Base-by-base conservation (phyloP, 2,797 vertebrate species). In the Rhynchotus rufescens region DNA sequence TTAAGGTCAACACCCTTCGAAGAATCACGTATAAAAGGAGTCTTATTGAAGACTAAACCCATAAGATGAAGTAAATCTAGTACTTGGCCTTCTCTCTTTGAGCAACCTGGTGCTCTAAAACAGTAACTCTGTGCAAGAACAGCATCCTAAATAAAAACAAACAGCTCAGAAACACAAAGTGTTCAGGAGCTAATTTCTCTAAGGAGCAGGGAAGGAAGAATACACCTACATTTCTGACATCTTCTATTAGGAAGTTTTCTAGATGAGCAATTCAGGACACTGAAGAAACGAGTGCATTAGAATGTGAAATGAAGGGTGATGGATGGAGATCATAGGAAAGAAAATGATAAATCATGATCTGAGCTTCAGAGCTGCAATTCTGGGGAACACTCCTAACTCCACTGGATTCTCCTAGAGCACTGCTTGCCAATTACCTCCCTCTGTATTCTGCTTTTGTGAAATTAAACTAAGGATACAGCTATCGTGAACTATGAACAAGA, bases 271-370 rank as follows among this genome's bases (percentile, higher is more conserved):
- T 92, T 93, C 80, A 80, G 22, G 92, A 94, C 82, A 89, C 82
- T 77, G 88, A 95, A 94, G 74, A 95, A 96, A 86, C 0, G 64
- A 90, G 92, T 90, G 78, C 86, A 94, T 94, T 87, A 94, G 88
- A 92, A 95, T 89, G 92, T 89, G 94, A 96, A 96, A 93, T 89
- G 94, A 94, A 94, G 82, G 93, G 80, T 73, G 54, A 94, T 95
- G 82, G 94, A 94, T 90, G 90, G 88, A 94, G 80, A 90, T 57
- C 0, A 0, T 32, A 84, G 84, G 56, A 83, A 92, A 94, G 80
- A 95, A 88, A 93, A 94, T 47, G 52, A 94, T 89, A 90, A 94
- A 94, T 92, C 73, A 52, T 57, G 56, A 85, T 92, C 6, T 88
- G 81, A 89, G 69, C 76, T 92, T 60, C 0, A 91, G 67, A 91